Evolutionary conservation across 2,888 invertebrate genomes (phyloP), one percentile per base, ranked within the genome.

Genomic region (Diabrotica balteata): DNA sequence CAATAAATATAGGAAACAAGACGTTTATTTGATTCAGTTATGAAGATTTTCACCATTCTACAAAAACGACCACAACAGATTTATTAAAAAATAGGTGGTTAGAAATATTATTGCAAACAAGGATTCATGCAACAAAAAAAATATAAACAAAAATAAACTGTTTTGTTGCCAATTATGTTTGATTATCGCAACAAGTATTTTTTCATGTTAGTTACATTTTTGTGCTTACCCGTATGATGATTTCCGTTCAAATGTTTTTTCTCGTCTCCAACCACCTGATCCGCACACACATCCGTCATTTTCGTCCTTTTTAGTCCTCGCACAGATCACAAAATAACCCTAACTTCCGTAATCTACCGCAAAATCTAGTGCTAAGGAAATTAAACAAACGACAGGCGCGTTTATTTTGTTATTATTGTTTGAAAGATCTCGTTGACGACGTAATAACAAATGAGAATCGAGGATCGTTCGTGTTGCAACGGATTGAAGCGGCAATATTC

Each of bases 221-320:
- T 32, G 32, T 32, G 32, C 63, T 59, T 67, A 71, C 71, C 71
- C 57, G 66, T 54, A 42, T 68, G 65, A 10, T 58, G 61, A 44
- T 63, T 66, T 4, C 70, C 72, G 52, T 72, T 72, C 7, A 67
- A 53, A 7, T 66, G 67, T 47, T 54, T 64, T 52, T 70, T 70
- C 22, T 70, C 69, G 8, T 65, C 46, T 6, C 42, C 68, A 55
- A 62, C 68, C 68, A 68, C 66, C 59, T 70, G 70, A 60, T 69
- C 62, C 7, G 63, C 68, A 22, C 68, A 65, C 63, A 72, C 47
- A 67, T 72, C 72, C 51, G 72, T 72, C 72, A 72, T 72, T 17
- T 42, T 51, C 46, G 45, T 53, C 50, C 7, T 32, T 32, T 50
- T 9, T 44, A 57, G 7, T 46, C 51, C 11, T n/a, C n/a, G 17